Conservation (phyloP, 2,113 vertebrate genomes). For the Helogale parvula region DNA sequence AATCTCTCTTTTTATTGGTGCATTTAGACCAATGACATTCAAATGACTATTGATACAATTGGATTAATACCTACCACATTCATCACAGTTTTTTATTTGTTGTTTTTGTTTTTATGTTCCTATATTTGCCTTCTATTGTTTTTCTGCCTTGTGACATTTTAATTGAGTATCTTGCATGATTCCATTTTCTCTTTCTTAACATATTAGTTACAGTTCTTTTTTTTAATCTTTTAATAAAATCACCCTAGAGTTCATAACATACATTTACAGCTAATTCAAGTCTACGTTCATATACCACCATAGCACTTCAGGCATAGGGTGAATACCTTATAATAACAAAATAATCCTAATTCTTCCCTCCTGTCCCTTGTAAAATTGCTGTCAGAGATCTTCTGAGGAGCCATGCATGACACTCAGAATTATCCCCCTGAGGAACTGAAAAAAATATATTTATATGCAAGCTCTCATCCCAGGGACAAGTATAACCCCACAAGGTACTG, state of each 20-base stretch:
- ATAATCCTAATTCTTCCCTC: background rate
- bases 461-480: background rate
- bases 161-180: background rate
- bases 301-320: background rate
- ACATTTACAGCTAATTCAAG: background rate
- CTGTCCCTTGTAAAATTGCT: background rate
- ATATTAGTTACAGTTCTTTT: background rate
- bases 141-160: background rate
- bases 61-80: background rate
- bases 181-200: background rate
- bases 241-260: background rate
- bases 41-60: background rate
- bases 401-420: background rate
- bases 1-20: background rate
- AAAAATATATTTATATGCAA: background rate
- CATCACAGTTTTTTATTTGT: background rate
- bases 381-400: background rate
- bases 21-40: background rate
- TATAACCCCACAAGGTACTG: background rate
- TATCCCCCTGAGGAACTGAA: background rate
- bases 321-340: background rate
- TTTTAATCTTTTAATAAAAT: background rate
- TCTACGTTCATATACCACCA: background rate
- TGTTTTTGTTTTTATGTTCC: background rate
- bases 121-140: background rate